Evolutionary conservation across 2,797 vertebrate genomes (phyloP).

Genomic region (Bradypodion pumilum): DNA sequence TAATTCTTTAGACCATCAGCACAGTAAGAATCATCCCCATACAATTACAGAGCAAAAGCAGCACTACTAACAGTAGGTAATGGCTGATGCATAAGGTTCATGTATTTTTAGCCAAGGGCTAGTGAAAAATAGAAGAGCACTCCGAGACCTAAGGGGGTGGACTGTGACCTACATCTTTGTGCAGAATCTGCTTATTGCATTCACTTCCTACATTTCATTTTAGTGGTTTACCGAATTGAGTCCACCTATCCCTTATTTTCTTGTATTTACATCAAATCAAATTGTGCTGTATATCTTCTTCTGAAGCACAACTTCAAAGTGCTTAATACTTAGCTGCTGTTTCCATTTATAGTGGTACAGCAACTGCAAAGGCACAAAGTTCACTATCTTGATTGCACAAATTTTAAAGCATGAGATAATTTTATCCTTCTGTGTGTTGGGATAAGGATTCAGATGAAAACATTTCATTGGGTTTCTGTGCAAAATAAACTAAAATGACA

Average conservation of each 20-base stretch:
- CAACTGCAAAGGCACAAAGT: slow-evolving; percentile 58
- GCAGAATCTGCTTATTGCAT: slow-evolving; percentile 36
- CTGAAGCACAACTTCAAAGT: slow-evolving; percentile 56
- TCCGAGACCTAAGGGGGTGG: neutral
- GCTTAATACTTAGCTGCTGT: slow-evolving; percentile 38
- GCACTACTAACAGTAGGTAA: neutral
- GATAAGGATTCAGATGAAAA: slow-evolving; percentile 49
- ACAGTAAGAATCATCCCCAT: neutral
- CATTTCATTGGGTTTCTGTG: neutral
- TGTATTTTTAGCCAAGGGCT: slow-evolving; percentile 2
- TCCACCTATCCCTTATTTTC: slow-evolving; percentile 22
- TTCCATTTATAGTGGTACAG: slow-evolving; percentile 43
- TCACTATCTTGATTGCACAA: slow-evolving; percentile 46
- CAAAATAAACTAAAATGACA: slow-evolving; percentile 38
- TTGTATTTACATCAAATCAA: slow-evolving; percentile 36
- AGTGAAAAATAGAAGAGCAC: neutral
- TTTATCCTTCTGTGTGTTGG: slow-evolving; percentile 15
- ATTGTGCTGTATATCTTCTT: slow-evolving; percentile 42
- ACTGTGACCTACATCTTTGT: slow-evolving; percentile 28
- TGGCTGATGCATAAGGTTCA: neutral
- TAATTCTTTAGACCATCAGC: neutral
- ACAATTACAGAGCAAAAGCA: neutral
- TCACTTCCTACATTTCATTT: slow-evolving; percentile 44
- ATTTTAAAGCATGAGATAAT: slow-evolving; percentile 31
- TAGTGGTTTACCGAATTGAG: slow-evolving; percentile 53